Percentiles rank a stretch among this genome's conserved stretches.
Evolutionary conservation across 2,113 vertebrate genomes (phyloP).

Genomic region (Conger conger): DNA sequence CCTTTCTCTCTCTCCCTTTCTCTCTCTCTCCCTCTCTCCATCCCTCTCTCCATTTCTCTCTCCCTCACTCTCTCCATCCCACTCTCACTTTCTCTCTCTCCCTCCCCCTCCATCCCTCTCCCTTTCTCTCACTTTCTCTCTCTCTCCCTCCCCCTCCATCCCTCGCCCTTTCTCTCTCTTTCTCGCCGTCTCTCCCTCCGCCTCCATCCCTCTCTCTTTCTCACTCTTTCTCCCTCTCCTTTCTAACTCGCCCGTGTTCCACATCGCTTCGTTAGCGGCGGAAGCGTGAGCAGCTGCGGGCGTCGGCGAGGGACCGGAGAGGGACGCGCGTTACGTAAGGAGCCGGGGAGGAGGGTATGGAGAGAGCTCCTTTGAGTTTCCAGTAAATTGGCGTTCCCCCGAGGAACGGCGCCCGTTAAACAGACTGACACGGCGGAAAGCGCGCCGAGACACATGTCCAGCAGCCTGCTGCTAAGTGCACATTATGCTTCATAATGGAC

Average conservation of each 20-base stretch:
- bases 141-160: slow-evolving; percentile 44
- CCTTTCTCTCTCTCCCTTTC: not conserved
- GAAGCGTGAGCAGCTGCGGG: slow-evolving; percentile 58
- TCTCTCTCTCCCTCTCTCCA: slow-evolving; percentile 43
- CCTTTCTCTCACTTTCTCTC: not conserved
- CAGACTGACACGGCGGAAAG: slow-evolving; percentile 11
- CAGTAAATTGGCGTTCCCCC: slow-evolving; percentile 42
- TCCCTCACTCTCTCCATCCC: no score
- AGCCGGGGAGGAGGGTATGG: slow-evolving; percentile 29
- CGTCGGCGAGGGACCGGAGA: slow-evolving; percentile 53
- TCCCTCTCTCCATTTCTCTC: no score
- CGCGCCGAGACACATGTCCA: slow-evolving; percentile 22
- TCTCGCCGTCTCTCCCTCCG: no score
- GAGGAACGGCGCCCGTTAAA: slow-evolving; percentile 31
- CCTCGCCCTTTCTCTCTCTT: no score
- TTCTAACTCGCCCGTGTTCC: slow-evolving; percentile 49
- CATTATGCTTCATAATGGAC: slow-evolving; percentile 48
- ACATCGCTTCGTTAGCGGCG: slow-evolving; percentile 65
- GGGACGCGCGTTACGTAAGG: slow-evolving; percentile 58
- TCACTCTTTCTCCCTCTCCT: slow-evolving; percentile 26
- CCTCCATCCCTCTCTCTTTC: no score
- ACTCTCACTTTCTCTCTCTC: no score
- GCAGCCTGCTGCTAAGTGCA: slow-evolving; percentile 37
- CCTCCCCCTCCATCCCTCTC: not conserved
- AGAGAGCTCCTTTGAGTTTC: slow-evolving; percentile 50